These are phyloP conservation scores for Trichechus manatus DNA, from an alignment of 2,113 vertebrate genomes.

Conservation along the genomic window DNA sequence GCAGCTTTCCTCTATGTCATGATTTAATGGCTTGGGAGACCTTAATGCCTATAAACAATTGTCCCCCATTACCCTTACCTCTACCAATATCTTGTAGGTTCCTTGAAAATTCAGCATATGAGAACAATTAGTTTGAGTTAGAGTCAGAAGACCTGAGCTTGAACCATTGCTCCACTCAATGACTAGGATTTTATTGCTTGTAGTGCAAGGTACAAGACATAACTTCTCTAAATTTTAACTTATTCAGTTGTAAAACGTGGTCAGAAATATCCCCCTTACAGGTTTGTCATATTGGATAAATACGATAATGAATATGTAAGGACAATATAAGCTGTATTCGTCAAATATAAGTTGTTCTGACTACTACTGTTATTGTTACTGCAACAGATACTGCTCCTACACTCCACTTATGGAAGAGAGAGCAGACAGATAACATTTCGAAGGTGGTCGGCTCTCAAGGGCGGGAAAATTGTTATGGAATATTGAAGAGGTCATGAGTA, in stretches of 20 bases:
- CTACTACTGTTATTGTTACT: neutral
- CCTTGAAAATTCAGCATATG: neutral
- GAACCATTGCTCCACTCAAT: neutral
- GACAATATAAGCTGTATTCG: neutral
- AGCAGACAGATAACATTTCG: neutral
- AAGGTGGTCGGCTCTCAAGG: neutral
- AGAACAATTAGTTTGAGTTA: neutral
- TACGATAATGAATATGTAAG: neutral
- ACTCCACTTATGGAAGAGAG: accelerated
- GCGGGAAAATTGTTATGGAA: neutral
- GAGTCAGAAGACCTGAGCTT: conserved; percentile 22
- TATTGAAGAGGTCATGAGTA: neutral
- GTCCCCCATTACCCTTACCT: neutral
- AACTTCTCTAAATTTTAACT: conserved; percentile 27
- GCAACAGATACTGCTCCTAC: too few relatives aligned
- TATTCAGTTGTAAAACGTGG: conserved; percentile 18
- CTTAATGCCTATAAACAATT: neutral
- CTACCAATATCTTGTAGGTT: neutral
- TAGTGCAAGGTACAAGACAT: neutral
- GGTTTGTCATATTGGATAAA: conserved; percentile 21
- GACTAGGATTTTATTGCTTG: neutral
- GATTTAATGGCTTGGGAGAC: neutral
- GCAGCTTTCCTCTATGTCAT: neutral
- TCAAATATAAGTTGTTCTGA: neutral
- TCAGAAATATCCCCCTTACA: neutral